Conservation (phyloP, 2,797 vertebrate genomes). For the Sarcophilus harrisii region DNA sequence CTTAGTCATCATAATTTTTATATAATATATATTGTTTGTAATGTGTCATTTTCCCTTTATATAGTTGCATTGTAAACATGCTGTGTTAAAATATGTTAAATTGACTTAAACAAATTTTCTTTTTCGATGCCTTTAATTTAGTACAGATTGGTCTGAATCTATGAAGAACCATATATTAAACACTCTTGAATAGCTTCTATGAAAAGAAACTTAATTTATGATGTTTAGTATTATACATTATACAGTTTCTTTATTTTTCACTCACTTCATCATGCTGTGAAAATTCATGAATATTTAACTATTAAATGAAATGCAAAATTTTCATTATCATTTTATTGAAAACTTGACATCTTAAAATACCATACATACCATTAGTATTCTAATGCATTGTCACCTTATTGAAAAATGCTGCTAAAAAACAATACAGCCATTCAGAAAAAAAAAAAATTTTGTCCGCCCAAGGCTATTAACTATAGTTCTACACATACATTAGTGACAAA, state of each 20-base stretch:
- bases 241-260: slow-evolving; percentile 88
- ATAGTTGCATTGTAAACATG: slow-evolving; percentile 78
- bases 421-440: slow-evolving; percentile 88
- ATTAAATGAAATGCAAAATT: slow-evolving; percentile 91
- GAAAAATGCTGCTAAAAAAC: slow-evolving; percentile 90
- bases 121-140: slow-evolving; percentile 83
- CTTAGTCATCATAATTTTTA: slow-evolving; percentile 81
- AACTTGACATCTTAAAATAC: slow-evolving; percentile 91
- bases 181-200: slow-evolving; percentile 82
- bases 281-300: slow-evolving; percentile 91
- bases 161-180: slow-evolving; percentile 82
- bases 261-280: slow-evolving; percentile 87
- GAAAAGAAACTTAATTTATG: slow-evolving; percentile 86
- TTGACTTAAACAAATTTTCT: slow-evolving; percentile 82
- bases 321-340: slow-evolving; percentile 91
- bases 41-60: slow-evolving; percentile 79
- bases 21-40: slow-evolving; percentile 82
- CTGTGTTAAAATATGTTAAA: slow-evolving; percentile 83
- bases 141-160: slow-evolving; percentile 80
- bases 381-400: slow-evolving; percentile 90
- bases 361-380: slow-evolving; percentile 91
- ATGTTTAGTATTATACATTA: slow-evolving; percentile 86
- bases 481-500: slow-evolving; percentile 92
- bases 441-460: slow-evolving; percentile 88
- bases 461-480: slow-evolving; percentile 91